Evolutionary conservation across 1,140 invertebrate species (phyloP).

Genomic region (Brachionus koreanus): DNA sequence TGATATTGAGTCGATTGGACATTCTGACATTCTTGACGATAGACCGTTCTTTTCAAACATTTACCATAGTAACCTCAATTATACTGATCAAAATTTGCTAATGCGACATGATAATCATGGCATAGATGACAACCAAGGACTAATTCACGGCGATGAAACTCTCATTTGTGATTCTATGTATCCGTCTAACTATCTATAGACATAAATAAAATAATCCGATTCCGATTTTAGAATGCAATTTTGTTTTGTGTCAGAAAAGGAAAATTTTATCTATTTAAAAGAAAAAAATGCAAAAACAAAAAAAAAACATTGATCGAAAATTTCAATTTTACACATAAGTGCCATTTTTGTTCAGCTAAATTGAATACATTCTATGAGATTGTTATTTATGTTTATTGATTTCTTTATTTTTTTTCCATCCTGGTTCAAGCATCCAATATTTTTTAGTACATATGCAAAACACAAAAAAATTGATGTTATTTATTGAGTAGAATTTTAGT

Average conservation of each 20-base stretch:
- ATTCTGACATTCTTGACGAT: not conserved
- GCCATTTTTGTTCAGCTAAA: not conserved
- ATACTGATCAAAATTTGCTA: conserved; percentile 9
- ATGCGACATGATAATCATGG: not conserved
- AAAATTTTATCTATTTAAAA: not conserved
- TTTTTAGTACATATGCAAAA: not conserved
- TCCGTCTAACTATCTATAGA: conserved; percentile 1
- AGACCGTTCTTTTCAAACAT: not conserved
- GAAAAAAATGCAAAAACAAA: not conserved
- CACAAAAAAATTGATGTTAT: not conserved
- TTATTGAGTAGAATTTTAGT: not conserved
- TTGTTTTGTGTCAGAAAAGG: not conserved
- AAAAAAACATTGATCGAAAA: conserved; percentile 5
- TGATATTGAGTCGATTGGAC: not conserved
- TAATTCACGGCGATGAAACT: not conserved
- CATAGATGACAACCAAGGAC: not conserved
- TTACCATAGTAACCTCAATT: not conserved
- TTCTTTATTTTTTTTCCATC: not conserved
- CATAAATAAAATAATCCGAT: not conserved
- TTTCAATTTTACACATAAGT: not conserved
- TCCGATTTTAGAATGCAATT: not conserved
- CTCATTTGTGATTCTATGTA: conserved; percentile 3
- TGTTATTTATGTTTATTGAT: not conserved
- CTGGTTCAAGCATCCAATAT: not conserved
- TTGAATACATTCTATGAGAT: not conserved